Base-by-base conservation (phyloP, 2,113 vertebrate genomes). In the Zingel zingel region DNA sequence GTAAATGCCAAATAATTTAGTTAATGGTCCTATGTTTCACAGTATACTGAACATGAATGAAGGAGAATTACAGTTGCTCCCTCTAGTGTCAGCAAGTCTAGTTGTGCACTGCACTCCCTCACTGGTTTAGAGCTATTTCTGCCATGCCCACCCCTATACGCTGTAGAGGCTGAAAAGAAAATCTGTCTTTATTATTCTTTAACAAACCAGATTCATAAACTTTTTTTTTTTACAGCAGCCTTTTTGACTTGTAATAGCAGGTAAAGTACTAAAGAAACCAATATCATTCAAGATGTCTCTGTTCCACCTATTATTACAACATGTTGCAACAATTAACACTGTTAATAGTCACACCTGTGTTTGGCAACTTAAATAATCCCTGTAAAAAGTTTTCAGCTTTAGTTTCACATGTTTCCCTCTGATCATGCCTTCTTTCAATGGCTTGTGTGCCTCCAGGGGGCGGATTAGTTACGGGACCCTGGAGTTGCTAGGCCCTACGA, bases 61-160 rank as follows among this genome's bases (percentile, higher is more conserved):
- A 25, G 2, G 19, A 12, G 23, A 57, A 36, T 39, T 2, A 71
- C 14, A 43, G 25, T 62, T 45, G 45, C 61, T 58, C 83, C 64
- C 78, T 85, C 88, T 86, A 61, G 78, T 82, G 84, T 33, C 27
- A 57, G 33, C 5, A 51, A n/a, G 8, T 78, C 30, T 30, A 54
- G 56, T 3, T 47, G 21, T 56, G 18, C 39, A 69, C 16, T 9
- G 18, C 39, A 68, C 21, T 9, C n/a, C 6, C 2, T 53, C 21
- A 15, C 8, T 74, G n/a, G 3, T 53, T 71, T 15, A 56, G 9
- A 13, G 2, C 2, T 47, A 6, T 23, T 33, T 56, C 9, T 57
- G 27, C 51, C 43, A 70, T 4, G 14, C 0, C 6, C 33, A 43
- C 39, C 10, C 39, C 9, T 43, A 10, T 11, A 43, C 2, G 16